Conservation (phyloP, 2,113 vertebrate genomes). For the Semnopithecus entellus region DNA sequence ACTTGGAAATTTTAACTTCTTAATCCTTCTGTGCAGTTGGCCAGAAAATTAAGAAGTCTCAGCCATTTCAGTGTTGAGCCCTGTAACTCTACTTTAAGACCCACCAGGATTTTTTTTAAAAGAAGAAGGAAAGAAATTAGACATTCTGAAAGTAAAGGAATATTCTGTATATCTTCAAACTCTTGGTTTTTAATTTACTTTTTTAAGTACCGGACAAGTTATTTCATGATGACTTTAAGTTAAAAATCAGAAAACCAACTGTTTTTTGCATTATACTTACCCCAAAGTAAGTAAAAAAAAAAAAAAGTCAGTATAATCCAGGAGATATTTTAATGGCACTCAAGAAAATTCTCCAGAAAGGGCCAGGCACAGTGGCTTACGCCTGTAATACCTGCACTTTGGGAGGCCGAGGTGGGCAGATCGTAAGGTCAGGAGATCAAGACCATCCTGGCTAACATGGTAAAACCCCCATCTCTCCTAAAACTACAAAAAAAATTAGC, state of each 20-base stretch:
- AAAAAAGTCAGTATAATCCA: slow-evolving; percentile 53
- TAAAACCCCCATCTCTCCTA: no score
- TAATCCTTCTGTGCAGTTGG: not conserved
- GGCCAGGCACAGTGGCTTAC: no score
- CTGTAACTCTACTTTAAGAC: not conserved
- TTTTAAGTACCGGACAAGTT: slow-evolving; percentile 19
- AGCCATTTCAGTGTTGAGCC: not conserved
- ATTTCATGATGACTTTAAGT: slow-evolving; percentile 33
- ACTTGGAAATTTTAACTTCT: slow-evolving; percentile 71
- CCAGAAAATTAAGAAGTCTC: not conserved
- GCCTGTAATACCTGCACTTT: no score
- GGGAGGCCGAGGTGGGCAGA: no score
- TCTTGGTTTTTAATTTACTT: not conserved
- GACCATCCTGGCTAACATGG: no score
- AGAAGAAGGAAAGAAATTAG: not conserved
- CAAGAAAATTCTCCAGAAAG: slow-evolving; percentile 86
- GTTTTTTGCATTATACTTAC: not conserved
- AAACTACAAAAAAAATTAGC: no score
- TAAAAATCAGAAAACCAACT: not conserved
- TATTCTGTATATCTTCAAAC: not conserved
- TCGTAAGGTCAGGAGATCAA: no score
- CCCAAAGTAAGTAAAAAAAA: not conserved
- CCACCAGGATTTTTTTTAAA: not conserved
- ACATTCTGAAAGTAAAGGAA: slow-evolving; percentile 9
- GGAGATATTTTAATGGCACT: slow-evolving; percentile 80